Percentiles rank a stretch among this genome's conserved stretches.
These are phyloP conservation scores for Macrotus californicus DNA, from an alignment of 2,113 vertebrate species.

Conservation along the genomic window DNA sequence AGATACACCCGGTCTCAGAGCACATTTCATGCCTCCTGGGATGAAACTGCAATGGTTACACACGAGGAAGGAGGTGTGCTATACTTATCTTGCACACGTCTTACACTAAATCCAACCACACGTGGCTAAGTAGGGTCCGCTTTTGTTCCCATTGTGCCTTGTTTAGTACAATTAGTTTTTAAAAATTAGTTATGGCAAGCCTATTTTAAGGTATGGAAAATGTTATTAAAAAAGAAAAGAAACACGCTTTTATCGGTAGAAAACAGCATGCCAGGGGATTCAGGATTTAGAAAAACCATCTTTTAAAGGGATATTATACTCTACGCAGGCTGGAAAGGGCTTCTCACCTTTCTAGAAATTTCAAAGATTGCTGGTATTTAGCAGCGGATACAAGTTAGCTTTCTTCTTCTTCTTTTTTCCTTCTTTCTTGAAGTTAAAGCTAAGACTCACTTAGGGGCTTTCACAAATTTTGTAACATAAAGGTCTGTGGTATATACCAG, in stretches of 20 bases:
- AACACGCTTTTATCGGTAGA: constrained; percentile 19
- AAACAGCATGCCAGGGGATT: not conserved
- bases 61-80: not conserved
- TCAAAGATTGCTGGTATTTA: constrained; percentile 25
- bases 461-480: not conserved
- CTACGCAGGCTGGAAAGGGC: not conserved
- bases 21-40: not conserved
- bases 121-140: accelerated
- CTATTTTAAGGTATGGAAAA: not conserved
- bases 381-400: not conserved
- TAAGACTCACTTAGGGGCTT: not conserved
- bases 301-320: constrained; percentile 17
- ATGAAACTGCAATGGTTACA: not conserved
- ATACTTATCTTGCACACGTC: not conserved
- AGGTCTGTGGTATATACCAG: not conserved
- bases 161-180: not conserved
- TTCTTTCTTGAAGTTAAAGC: constrained; percentile 2
- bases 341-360: not conserved
- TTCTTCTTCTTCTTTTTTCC: not conserved
- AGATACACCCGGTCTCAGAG: not conserved
- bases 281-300: not conserved
- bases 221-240: not conserved
- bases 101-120: not conserved
- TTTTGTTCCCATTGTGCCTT: not conserved
- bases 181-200: not conserved